Conservation (phyloP, 92 coral and sea anemone species). For the Epizoanthus scotinus region DNA sequence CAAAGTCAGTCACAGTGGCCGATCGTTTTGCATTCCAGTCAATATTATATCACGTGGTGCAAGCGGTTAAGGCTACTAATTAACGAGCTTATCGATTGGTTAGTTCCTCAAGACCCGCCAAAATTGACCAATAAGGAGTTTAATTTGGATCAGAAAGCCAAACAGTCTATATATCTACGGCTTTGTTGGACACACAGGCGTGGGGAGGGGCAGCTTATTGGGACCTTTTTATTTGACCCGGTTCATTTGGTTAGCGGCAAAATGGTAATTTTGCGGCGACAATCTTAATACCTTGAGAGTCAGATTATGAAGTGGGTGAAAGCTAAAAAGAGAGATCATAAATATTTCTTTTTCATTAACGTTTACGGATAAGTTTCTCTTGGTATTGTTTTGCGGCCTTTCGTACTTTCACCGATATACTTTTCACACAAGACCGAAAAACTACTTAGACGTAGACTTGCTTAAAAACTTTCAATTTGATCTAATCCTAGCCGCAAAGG, state of each 20-base stretch:
- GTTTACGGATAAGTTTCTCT: neutral
- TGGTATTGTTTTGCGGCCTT: neutral
- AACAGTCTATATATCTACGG: slow-evolving; percentile 7
- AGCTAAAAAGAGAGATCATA: neutral
- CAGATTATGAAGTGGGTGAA: slow-evolving; percentile 23
- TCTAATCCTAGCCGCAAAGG: slow-evolving; percentile 19
- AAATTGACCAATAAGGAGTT: slow-evolving; percentile 27
- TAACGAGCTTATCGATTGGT: slow-evolving; percentile 38
- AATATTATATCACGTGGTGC: slow-evolving; percentile 30
- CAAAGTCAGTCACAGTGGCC: neutral
- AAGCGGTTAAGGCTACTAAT: slow-evolving; percentile 1
- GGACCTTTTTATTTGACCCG: slow-evolving; percentile 1
- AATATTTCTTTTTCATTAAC: neutral
- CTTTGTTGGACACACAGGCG: neutral
- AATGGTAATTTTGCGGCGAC: slow-evolving; percentile 25
- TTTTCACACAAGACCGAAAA: slow-evolving; percentile 6
- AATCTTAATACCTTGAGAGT: slow-evolving; percentile 9
- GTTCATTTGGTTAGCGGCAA: slow-evolving; percentile 25
- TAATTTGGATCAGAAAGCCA: slow-evolving; percentile 24
- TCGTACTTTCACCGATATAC: neutral
- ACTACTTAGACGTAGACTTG: slow-evolving; percentile 12
- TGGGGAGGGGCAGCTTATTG: slow-evolving; percentile 3
- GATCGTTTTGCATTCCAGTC: slow-evolving; percentile 34
- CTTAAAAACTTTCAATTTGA: slow-evolving; percentile 14
- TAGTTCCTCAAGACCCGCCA: slow-evolving; percentile 21